phyloP scores from a whole-genome alignment of 2,113 vertebrate species.

The Mixornis gularis region DNA sequence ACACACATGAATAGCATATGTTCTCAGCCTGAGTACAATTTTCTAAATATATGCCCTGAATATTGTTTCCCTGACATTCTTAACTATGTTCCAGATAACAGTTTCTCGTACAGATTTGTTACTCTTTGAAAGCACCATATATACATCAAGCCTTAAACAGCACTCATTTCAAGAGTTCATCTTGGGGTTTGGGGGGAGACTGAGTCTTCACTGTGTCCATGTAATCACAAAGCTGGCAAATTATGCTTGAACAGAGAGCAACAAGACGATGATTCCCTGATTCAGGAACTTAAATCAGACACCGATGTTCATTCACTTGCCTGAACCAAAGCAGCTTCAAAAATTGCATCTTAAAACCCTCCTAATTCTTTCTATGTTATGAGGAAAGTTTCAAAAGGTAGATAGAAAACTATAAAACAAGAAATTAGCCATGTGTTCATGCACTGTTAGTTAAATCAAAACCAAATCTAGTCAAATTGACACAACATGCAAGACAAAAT shows the following conservation, averaged over 20 bases:
- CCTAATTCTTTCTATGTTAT: background rate
- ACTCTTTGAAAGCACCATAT: background rate
- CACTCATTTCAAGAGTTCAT: background rate
- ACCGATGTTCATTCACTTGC: background rate
- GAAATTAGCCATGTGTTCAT: background rate
- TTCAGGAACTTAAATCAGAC: background rate
- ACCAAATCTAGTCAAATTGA: background rate
- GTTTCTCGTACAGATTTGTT: background rate
- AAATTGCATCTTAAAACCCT: background rate
- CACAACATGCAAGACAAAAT: background rate
- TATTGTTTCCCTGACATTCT: background rate
- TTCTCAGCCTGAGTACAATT: background rate
- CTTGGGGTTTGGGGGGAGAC: background rate
- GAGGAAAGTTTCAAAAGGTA: background rate
- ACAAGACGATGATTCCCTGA: background rate
- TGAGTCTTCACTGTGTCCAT: background rate
- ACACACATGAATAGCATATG: slow-evolving; percentile 31
- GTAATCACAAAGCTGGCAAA: background rate
- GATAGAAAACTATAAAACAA: background rate
- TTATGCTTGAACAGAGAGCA: background rate
- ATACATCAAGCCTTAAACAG: background rate
- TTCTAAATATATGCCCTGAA: background rate
- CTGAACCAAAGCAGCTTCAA: background rate
- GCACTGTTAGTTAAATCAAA: background rate
- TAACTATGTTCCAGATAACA: background rate